These are phyloP conservation scores for Mercenaria mercenaria DNA, from an alignment of 1,140 invertebrate genomes.

Conservation along the genomic window DNA sequence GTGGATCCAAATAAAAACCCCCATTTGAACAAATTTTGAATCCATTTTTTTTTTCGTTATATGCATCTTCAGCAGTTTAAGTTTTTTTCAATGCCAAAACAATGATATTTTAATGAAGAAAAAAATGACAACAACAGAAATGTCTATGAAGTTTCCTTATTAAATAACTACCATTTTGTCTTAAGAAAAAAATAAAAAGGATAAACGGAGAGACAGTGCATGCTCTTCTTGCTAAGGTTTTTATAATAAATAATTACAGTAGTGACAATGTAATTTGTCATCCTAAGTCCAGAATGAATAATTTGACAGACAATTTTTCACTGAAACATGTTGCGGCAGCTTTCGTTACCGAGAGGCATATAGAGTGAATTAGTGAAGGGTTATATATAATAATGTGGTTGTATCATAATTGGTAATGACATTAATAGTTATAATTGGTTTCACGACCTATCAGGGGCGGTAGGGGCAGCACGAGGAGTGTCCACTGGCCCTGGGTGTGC, in stretches of 20 bases:
- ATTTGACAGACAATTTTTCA: conserved; percentile 13
- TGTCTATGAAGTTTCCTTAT: neutral
- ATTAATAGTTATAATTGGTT: neutral
- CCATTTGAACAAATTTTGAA: no score
- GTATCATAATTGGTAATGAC: neutral
- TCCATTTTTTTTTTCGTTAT: no score
- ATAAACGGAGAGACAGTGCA: neutral
- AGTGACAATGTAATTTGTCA: conserved; percentile 16
- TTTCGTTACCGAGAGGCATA: neutral
- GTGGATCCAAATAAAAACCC: no score
- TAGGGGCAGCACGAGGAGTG: no score
- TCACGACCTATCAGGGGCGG: no score
- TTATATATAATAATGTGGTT: neutral
- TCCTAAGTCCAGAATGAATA: neutral
- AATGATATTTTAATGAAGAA: neutral
- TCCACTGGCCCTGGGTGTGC: no score
- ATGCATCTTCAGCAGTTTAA: no score
- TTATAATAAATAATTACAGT: conserved; percentile 8
- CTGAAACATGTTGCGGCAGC: neutral
- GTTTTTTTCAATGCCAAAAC: no score
- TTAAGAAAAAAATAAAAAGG: neutral
- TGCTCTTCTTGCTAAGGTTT: neutral
- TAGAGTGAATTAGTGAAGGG: neutral
- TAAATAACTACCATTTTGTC: no score
- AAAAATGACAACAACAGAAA: neutral